phyloP scores from a whole-genome alignment of 2,888 invertebrate genomes.

The Thereva unica region DNA sequence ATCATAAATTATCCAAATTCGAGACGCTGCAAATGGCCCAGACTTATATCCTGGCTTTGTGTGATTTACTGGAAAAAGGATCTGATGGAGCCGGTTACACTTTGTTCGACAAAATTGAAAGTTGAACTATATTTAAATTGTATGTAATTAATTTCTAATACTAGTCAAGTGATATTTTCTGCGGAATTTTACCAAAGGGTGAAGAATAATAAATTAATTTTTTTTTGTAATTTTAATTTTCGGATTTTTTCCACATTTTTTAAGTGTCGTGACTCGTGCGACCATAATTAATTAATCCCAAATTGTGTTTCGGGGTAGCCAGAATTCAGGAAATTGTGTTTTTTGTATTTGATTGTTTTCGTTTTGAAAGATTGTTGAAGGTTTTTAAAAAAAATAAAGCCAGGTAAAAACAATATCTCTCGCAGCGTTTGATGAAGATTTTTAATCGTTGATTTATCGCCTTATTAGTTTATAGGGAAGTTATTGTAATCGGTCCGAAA shows the following conservation, averaged over 20 bases:
- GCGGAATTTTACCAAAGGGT: neutral
- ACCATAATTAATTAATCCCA: no score
- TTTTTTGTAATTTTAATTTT: neutral
- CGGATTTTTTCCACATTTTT: neutral
- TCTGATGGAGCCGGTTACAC: conserved; percentile 6
- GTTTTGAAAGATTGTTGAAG: no score
- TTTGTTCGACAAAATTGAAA: conserved; percentile 1
- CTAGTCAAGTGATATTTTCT: no score
- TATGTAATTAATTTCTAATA: neutral
- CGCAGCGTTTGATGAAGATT: no score
- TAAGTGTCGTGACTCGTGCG: neutral
- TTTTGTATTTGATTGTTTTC: no score
- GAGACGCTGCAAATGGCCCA: conserved; percentile 82
- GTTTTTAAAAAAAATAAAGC: no score
- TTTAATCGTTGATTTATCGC: no score
- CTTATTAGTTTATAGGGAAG: no score
- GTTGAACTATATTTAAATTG: neutral
- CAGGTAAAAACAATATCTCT: no score
- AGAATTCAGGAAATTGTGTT: no score
- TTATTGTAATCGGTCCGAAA: no score
- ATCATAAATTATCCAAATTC: conserved; percentile 75
- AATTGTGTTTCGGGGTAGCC: no score
- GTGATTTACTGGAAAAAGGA: conserved; percentile 17
- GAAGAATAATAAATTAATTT: neutral
- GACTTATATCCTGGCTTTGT: conserved; percentile 70